These are phyloP conservation scores for Gallinago paraguaiae DNA, from an alignment of 2,113 vertebrate species.

Conservation along the genomic window DNA sequence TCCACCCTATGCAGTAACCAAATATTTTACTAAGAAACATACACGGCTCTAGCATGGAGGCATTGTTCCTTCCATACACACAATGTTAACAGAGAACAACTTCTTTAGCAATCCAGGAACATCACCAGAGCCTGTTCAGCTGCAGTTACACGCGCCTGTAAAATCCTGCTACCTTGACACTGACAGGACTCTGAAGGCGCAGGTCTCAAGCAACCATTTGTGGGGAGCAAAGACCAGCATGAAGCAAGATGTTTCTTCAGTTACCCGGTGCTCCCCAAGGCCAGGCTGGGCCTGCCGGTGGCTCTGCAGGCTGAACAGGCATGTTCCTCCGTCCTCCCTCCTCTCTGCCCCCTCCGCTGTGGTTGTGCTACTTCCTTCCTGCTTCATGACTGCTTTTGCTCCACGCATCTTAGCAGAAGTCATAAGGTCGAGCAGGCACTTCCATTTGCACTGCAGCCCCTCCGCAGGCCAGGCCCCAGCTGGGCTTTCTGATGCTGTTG, in stretches of 20 bases:
- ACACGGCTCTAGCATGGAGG: neutral
- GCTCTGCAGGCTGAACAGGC: neutral
- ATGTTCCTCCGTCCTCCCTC: neutral
- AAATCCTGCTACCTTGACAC: accelerated
- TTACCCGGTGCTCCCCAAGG: neutral
- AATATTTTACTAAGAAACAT: neutral
- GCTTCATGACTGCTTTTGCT: neutral
- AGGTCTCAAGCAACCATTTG: neutral
- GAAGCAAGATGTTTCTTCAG: neutral
- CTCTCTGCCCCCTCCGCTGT: neutral
- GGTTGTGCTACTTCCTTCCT: constrained; percentile 27
- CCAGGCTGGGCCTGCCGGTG: accelerated
- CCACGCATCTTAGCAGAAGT: neutral
- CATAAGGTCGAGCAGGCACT: neutral
- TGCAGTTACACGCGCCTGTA: neutral
- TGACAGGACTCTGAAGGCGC: neutral
- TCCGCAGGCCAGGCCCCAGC: neutral
- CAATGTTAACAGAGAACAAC: accelerated
- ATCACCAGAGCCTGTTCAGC: neutral
- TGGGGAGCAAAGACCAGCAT: neutral
- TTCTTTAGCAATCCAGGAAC: neutral
- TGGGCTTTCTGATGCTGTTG: neutral
- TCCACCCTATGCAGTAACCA: neutral
- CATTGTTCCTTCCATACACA: accelerated
- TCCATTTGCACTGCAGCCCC: neutral